Base-by-base conservation (phyloP, 2,888 invertebrate genomes). In the Aethes cnicana region DNA sequence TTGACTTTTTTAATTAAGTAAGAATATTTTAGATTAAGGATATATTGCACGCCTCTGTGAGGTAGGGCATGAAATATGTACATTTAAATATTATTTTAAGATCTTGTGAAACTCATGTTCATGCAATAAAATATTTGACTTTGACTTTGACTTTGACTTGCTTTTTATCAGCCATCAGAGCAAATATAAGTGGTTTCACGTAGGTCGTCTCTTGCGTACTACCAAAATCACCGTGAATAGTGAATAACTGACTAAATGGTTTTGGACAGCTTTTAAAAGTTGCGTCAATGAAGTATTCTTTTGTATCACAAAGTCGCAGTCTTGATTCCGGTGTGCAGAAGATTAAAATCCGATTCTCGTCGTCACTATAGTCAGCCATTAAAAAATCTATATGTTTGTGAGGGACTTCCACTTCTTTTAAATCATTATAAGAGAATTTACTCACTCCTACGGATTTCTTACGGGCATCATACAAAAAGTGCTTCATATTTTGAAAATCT, bases 251-350 rank as follows among this genome's bases (percentile, higher is more conserved):
- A 7, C 7, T 6, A 21, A 6, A 21, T 21, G 21, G 21, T 21
- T 21, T 21, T 4, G 21, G 21, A 7, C 4, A 4, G 6, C 21
- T 21, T 49, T 49, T 11, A 37, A 47, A 47, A 9, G 47, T 47
- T 39, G 37, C 47, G 47, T 47, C 37, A 30, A 36, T 37, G 37
- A 47, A 47, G 39, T 20, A 17, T 21, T 47, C 47, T 16, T 39
- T 28, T 12, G 16, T 28, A 21, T 47, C 14, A 37, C 28, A 28
- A 28, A 36, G 37, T 28, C 14, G 36, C 18, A 20, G 28, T 37
- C 30, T 37, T 30, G 30, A 37, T 39, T 47, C 28, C 17, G 35
- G 25, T 25, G 47, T 25, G 28, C 46, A 33, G 32, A 46, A 46
- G 21, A 46, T 25, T 23, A 46, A 35, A 46, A 37, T 47, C 17